Percentiles rank a stretch among this genome's conserved stretches.
Evolutionary conservation across 2,113 vertebrate genomes (phyloP).

Genomic region (Cryptotis parvus): DNA sequence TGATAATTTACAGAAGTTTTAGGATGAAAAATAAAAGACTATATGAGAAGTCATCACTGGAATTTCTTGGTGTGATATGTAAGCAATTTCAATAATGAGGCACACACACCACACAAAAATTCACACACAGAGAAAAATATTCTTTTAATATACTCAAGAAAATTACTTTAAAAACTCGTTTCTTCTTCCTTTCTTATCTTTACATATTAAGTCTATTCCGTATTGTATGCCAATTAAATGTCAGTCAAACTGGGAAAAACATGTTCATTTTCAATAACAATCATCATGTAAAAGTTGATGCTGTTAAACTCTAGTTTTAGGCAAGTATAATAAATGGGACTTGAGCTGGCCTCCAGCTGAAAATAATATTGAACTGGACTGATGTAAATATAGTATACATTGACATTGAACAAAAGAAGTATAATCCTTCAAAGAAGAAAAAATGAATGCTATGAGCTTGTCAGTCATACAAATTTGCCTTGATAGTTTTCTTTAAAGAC

Average conservation of each 20-base stretch:
- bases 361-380: background rate
- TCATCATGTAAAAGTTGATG: background rate
- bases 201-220: background rate
- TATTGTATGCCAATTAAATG: background rate
- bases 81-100: background rate
- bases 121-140: background rate
- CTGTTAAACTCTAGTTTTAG: background rate
- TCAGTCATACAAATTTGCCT: background rate
- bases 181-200: too few relatives aligned
- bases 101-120: background rate
- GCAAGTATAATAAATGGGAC: background rate
- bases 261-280: background rate
- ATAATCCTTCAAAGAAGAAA: background rate
- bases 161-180: too few relatives aligned
- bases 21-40: background rate
- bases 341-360: background rate
- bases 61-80: background rate
- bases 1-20: background rate
- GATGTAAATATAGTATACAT: background rate
- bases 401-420: background rate
- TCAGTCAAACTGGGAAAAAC: background rate
- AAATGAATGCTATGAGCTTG: background rate
- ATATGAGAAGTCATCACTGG: background rate
- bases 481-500: background rate
- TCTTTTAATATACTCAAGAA: background rate